These are phyloP conservation scores for Schizopygopsis malacanthus DNA, from an alignment of 2,797 vertebrate genomes.

Conservation along the genomic window DNA sequence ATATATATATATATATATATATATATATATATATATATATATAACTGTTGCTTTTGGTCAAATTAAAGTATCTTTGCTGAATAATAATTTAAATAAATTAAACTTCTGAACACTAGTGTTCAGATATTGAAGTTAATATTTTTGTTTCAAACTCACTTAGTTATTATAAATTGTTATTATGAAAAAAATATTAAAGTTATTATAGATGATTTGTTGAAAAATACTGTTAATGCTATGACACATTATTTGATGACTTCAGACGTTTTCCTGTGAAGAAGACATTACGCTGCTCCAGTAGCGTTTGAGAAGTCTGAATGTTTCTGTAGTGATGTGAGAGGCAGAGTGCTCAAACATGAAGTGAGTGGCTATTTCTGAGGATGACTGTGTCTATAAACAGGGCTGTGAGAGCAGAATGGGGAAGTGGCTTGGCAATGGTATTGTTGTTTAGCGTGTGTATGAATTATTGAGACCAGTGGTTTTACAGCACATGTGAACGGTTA, in stretches of 20 bases:
- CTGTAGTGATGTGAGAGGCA: background rate
- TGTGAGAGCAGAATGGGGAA: slow-evolving; percentile 61
- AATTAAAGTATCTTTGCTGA: background rate
- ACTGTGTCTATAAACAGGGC: slow-evolving; percentile 1
- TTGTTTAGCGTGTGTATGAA: slow-evolving; percentile 24
- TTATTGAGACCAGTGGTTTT: background rate
- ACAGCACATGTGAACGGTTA: background rate
- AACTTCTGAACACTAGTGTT: background rate
- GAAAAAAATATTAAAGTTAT: too few species aligned
- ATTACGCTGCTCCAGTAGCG: background rate
- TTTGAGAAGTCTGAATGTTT: background rate
- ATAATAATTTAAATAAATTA: background rate
- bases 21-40: too few species aligned
- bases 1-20: too few species aligned
- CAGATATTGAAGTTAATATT: background rate
- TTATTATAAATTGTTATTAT: background rate
- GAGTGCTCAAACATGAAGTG: slow-evolving; percentile 28
- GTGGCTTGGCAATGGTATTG: slow-evolving; percentile 51
- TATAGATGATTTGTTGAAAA: background rate
- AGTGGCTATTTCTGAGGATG: slow-evolving; percentile 21
- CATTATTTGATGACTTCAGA: background rate
- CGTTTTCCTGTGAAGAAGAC: background rate
- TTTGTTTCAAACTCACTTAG: background rate
- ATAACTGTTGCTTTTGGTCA: background rate
- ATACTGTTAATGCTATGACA: background rate